phyloP scores from a whole-genome alignment of 2,888 invertebrate species.

The Cheilosia soror region DNA sequence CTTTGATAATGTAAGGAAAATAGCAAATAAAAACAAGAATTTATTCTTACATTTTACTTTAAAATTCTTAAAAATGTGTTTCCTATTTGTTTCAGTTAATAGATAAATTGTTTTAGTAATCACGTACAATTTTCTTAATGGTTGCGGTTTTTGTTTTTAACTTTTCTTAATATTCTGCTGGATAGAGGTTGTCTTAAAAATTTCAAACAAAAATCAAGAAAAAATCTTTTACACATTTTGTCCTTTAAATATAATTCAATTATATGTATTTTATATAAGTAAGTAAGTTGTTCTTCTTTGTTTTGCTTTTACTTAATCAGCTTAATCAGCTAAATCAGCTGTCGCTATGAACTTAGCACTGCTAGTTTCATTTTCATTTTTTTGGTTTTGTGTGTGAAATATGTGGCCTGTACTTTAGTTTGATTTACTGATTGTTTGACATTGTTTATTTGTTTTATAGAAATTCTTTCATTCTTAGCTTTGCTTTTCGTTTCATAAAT shows the following conservation, averaged over 20 bases:
- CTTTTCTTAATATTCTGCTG: conserved; percentile 39
- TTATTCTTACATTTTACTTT: conserved; percentile 57
- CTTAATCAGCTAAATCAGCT: conserved; percentile 11
- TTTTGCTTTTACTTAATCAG: conserved; percentile 14
- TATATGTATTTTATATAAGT: not conserved
- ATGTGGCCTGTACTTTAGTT: conserved; percentile 58
- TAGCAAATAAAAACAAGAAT: conserved; percentile 32
- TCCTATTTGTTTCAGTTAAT: conserved; percentile 22
- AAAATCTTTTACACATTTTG: conserved; percentile 58
- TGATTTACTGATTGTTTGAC: conserved; percentile 32
- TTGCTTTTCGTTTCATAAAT: conserved; percentile 56
- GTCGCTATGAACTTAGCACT: conserved; percentile 46
- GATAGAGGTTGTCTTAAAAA: conserved; percentile 48
- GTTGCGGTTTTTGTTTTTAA: conserved; percentile 23
- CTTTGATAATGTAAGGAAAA: conserved; percentile 36
- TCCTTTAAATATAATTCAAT: conserved; percentile 50
- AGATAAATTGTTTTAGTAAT: conserved; percentile 47
- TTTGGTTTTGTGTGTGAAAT: conserved; percentile 58
- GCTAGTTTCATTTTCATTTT: conserved; percentile 21
- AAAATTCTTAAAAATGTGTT: conserved; percentile 28
- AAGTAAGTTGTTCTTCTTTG: not conserved
- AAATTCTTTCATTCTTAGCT: conserved; percentile 24
- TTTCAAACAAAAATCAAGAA: conserved; percentile 24
- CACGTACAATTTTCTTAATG: conserved; percentile 37
- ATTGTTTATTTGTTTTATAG: conserved; percentile 41